Evolutionary conservation across 2,113 vertebrate genomes (phyloP), one percentile per base, ranked within the genome.

Genomic region (Columbina picui): DNA sequence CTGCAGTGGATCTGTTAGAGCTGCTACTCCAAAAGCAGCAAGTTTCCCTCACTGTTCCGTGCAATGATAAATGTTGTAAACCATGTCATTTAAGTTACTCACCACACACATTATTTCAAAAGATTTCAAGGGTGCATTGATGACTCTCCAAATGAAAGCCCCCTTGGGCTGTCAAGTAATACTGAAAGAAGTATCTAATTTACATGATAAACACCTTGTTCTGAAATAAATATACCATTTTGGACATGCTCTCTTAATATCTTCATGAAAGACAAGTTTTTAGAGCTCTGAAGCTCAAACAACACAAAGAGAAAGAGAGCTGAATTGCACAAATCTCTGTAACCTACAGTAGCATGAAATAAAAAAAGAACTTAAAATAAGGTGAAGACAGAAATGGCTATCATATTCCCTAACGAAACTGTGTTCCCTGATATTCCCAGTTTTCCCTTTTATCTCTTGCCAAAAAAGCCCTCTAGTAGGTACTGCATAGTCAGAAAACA

Each of bases 361-460:
- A 76, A 74, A 94, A 85, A 1, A n/a, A 73, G 74, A 74, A 64
- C 38, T 50, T 43, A 2, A 39, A 71, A 76, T 19, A 59, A 59
- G 47, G 26, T 23, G 6, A 78, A 70, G 60, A 47, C 61, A 84
- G 65, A 85, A 94, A 85, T 14, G 29, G 69, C 25, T 69, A 22
- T 30, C 4, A 0, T 25, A 43, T 29, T 90, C 39, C 49, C 17
- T 52, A 41, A 52, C 11, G 75, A 83, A 95, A 77, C 59, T 5
- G 4, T n/a, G n/a, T 47, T 76, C 53, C n/a, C 55, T 18, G 7
- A 69, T 73, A 81, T 15, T 84, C 73, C 81, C 45, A 38, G 25
- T 63, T 92, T 87, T 67, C 47, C 34, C 60, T 87, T 95, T 81
- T 45, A 91, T 70, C 87, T 89, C 27, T 55, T 41, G 77, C 80